Evolutionary conservation across 1,140 invertebrate genomes (phyloP).

Genomic region (Semibalanus balanoides): DNA sequence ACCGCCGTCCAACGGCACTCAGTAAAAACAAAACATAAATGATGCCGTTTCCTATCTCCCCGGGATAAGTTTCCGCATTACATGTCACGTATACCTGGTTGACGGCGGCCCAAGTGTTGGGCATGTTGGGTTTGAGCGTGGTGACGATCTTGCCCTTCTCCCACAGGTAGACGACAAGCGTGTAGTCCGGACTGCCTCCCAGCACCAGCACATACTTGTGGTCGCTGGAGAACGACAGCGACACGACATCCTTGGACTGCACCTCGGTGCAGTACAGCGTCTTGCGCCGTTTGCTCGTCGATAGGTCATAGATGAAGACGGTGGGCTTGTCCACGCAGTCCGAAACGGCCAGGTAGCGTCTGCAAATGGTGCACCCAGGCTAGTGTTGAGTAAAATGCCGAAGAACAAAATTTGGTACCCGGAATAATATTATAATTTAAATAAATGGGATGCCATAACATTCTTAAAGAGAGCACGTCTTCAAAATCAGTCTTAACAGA

Average conservation of each 20-base stretch:
- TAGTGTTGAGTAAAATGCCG: no score
- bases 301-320: constrained; percentile 36
- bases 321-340: constrained; percentile 29
- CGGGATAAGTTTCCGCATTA: no score
- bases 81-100: no score
- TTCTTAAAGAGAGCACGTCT: no score
- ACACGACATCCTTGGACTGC: constrained; percentile 42
- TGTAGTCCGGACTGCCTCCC: constrained; percentile 62
- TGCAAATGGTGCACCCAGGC: background rate
- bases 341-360: constrained; percentile 17
- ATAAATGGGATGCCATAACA: no score
- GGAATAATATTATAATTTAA: no score
- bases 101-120: background rate
- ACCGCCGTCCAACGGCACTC: no score
- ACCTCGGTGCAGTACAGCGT: constrained; percentile 29
- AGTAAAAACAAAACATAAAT: no score
- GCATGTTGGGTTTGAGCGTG: constrained; percentile 43
- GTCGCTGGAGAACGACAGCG: constrained; percentile 59
- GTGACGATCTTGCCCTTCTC: constrained; percentile 69
- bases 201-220: constrained; percentile 60
- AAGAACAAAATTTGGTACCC: no score
- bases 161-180: constrained; percentile 64
- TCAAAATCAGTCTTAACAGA: no score
- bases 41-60: no score
- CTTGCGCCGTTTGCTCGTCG: constrained; percentile 32